Base-by-base conservation (phyloP, 2,113 vertebrate genomes). In the Morone saxatilis region DNA sequence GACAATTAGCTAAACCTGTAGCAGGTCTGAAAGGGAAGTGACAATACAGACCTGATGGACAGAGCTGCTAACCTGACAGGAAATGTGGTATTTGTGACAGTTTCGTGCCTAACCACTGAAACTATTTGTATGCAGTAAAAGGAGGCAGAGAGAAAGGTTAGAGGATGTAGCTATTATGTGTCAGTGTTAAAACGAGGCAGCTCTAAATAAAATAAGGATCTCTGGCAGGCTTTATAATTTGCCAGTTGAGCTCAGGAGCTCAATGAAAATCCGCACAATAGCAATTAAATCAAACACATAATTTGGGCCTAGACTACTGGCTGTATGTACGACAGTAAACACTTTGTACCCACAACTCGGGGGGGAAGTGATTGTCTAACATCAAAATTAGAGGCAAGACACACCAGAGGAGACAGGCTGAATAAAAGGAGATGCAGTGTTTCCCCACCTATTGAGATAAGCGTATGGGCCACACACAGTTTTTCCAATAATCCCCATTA, bases 51-150 rank as follows among this genome's bases (percentile, higher is more conserved):
- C 45, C 14, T 31, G 2, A 43, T 11, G 12, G 41, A 12, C 22
- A 36, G 5, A 31, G 19, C 7, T 45, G 50, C 14, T 40, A 41
- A 57, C 11, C 11, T 43, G 31, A 14, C 31, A 76, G 25, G 41
- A 66, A 67, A 74, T 70, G 17, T 57, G 67, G 66, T 56, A 66
- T 79, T 22, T 78, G 20, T 25, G 71, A 74, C 9, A 69, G 47
- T 5, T 72, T 73, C 14, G 20, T 57, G 31, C 47, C 47, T 61
- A 48, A 77, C 50, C 8, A 0, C 48, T 65, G 14, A 13, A 61
- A 56, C 67, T 69, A 47, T 76, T 76, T 47, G 69, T 4, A 70
- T 59, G 43, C 43, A 69, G 48, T 67, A 54, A 76, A 68, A 19
- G 31, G 59, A 78, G 8, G 11, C 14, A 56, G 25, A 48, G 8